Evolutionary conservation across 2,797 vertebrate genomes (phyloP).

Genomic region (Allobates femoralis): DNA sequence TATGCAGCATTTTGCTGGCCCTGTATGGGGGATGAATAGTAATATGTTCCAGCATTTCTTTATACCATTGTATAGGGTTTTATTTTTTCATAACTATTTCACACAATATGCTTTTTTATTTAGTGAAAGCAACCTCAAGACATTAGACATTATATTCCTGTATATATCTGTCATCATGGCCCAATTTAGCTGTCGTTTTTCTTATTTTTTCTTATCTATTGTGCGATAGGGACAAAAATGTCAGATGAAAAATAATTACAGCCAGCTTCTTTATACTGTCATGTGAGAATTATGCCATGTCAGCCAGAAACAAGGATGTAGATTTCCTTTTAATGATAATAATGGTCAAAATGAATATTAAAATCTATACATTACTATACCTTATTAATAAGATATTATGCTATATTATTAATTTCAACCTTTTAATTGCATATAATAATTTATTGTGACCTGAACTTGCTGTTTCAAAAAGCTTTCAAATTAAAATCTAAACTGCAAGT

Average conservation of each 20-base stretch:
- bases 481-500: neutral
- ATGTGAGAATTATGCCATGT: neutral
- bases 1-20: too few species aligned
- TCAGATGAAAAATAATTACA: constrained; percentile 23
- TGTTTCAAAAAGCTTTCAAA: neutral
- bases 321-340: neutral
- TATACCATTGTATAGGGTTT: neutral
- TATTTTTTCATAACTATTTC: too few species aligned
- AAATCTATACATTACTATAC: neutral
- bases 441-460: neutral
- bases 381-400: neutral
- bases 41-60: neutral
- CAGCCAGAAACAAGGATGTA: neutral
- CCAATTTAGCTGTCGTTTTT: neutral
- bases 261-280: neutral
- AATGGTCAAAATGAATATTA: neutral
- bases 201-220: neutral
- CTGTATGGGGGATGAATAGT: too few species aligned
- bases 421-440: neutral
- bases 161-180: neutral
- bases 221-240: neutral
- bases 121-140: neutral
- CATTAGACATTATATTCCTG: neutral
- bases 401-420: neutral
- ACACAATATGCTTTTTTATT: neutral